These are phyloP conservation scores for Aphelenchoides fujianensis DNA, from an alignment of 1,140 invertebrate species.

Conservation along the genomic window DNA sequence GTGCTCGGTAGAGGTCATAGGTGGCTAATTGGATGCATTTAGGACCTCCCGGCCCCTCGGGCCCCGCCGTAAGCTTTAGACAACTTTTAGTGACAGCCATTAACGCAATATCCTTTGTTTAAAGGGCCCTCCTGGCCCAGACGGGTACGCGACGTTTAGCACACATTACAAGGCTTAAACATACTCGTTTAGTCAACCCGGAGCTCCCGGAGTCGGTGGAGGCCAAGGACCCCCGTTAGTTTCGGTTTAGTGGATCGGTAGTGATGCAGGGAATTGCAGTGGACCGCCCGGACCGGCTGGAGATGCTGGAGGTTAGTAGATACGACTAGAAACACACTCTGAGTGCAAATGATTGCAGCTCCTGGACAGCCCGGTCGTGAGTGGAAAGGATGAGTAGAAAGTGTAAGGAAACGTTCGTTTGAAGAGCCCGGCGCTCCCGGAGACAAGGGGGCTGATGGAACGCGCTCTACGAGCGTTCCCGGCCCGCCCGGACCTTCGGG, in stretches of 20 bases:
- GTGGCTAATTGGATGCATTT: background rate
- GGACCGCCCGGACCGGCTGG: conserved; percentile 15
- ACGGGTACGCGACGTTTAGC: background rate
- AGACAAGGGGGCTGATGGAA: background rate
- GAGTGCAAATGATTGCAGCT: background rate
- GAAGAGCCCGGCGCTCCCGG: too few species aligned
- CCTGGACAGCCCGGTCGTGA: conserved; percentile 12
- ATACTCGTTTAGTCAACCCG: conserved; percentile 14
- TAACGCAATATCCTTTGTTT: background rate
- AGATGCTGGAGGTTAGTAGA: background rate
- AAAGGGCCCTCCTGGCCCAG: background rate
- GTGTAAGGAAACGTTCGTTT: too few species aligned
- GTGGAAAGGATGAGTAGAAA: too few species aligned
- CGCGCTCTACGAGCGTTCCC: background rate
- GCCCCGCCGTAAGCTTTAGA: background rate
- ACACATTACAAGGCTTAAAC: background rate
- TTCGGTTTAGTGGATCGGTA: background rate
- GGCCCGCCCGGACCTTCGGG: background rate
- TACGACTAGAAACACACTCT: background rate
- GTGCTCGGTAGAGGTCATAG: background rate
- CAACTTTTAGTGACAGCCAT: background rate
- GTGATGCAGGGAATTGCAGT: background rate
- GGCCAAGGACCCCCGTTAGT: conserved; percentile 30
- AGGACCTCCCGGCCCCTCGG: conserved; percentile 22
- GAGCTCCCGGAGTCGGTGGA: conserved; percentile 25